Percentiles rank a stretch among this genome's conserved stretches.
phyloP scores from a whole-genome alignment of 2,113 vertebrate genomes.

The Pionites leucogaster region DNA sequence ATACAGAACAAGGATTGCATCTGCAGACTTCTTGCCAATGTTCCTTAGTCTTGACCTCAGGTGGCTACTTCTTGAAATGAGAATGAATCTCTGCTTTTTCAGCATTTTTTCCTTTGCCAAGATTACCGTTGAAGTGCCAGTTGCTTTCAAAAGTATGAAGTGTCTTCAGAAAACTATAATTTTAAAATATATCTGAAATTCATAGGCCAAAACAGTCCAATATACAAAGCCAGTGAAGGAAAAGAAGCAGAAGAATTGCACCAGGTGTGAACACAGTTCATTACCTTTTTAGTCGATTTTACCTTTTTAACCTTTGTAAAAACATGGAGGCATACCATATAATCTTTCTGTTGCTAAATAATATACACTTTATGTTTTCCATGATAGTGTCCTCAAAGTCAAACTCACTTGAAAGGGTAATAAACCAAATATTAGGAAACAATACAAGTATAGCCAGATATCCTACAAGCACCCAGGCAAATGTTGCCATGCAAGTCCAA shows the following conservation, averaged over 20 bases:
- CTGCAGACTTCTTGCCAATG: background rate
- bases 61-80: background rate
- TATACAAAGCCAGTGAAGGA: background rate
- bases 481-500: background rate
- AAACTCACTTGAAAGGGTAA: background rate
- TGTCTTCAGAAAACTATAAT: background rate
- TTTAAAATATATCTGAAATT: background rate
- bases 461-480: background rate
- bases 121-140: background rate
- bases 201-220: background rate
- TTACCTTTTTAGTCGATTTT: background rate
- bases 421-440: background rate
- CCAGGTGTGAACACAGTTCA: background rate
- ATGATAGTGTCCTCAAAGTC: slow-evolving; percentile 2
- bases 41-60: background rate
- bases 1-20: background rate
- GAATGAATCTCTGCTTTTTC: background rate
- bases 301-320: background rate
- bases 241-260: background rate
- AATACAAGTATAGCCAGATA: background rate
- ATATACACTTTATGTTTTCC: background rate
- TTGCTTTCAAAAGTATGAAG: background rate
- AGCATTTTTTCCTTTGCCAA: background rate
- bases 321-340: background rate
- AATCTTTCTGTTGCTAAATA: background rate